Percentiles rank a stretch among this genome's conserved stretches.
These are phyloP conservation scores for Trissolcus brochymenae DNA, from an alignment of 2,888 invertebrate genomes.

Conservation along the genomic window DNA sequence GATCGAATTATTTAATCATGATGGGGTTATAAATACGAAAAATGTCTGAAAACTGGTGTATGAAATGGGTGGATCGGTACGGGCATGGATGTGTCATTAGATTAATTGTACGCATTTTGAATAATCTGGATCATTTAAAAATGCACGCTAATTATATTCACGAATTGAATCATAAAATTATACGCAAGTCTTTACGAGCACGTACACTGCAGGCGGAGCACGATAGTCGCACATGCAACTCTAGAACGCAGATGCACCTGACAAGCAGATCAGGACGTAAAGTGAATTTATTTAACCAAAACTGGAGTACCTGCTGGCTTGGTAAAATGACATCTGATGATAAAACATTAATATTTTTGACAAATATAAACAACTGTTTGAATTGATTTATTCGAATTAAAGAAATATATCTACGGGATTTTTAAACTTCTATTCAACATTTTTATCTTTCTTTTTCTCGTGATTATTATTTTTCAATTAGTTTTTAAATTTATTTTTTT, in stretches of 20 bases:
- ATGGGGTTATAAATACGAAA: slow-evolving; percentile 17
- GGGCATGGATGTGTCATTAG: slow-evolving; percentile 32
- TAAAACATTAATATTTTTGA: too few relatives aligned
- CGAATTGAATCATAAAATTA: slow-evolving; percentile 50
- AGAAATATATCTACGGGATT: too few relatives aligned
- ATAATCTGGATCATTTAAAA: slow-evolving; percentile 38
- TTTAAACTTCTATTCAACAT: too few relatives aligned
- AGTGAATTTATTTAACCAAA: slow-evolving; percentile 52
- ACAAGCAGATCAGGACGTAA: slow-evolving; percentile 52
- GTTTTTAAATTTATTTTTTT: too few relatives aligned
- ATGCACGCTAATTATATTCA: slow-evolving; percentile 49
- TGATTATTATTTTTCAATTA: too few relatives aligned
- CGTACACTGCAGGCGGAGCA: slow-evolving; percentile 32
- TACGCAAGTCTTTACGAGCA: slow-evolving; percentile 31
- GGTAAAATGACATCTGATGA: too few relatives aligned
- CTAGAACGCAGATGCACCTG: slow-evolving; percentile 48
- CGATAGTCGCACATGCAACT: slow-evolving; percentile 43
- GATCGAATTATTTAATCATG: too few relatives aligned
- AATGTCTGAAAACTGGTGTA: not conserved
- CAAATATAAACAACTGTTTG: too few relatives aligned
- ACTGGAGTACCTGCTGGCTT: slow-evolving; percentile 14
- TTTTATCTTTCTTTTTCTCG: too few relatives aligned
- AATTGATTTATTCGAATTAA: too few relatives aligned
- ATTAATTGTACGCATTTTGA: slow-evolving; percentile 36
- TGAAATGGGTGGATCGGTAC: not conserved